Evolutionary conservation across 2,113 vertebrate genomes (phyloP), one percentile per base, ranked within the genome.

Genomic region (Cebus imitator): DNA sequence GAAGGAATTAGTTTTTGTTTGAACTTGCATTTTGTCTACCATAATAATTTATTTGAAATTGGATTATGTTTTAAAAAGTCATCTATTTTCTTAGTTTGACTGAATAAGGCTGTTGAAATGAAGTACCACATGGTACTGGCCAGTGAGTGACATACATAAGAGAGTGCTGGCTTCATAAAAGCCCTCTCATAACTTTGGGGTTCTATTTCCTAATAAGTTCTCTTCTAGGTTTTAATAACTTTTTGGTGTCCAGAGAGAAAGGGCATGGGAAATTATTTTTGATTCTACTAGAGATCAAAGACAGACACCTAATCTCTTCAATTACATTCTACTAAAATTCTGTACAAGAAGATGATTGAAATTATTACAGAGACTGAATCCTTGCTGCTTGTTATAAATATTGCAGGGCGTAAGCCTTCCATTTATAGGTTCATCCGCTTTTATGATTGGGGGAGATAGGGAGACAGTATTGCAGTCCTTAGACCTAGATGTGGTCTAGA

Each of bases 1-100:
- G 78, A 92, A 91, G 50, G 40, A 94, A 52, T 79, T 73, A 40
- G 73, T 70, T 87, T 87, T 82, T 68, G 66, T 57, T 57, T 81
- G 45, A 96, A 50, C 27, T 92, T 95, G 37, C 18, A 87, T 92
- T 95, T 82, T 58, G 23, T 76, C 32, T 92, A 21, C n/a, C 14
- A 48, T 23, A 73, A 48, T 68, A 85, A 85, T 89, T 96, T 72
- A 43, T 90, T 52, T 90, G 30, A 88, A 94, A 79, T 35, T 73
- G 25, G 55, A 80, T 88, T 7, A 61, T 43, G 4, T 35, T 37
- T 93, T 90, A 40, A 25, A 45, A 90, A 75, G 45, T 48, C 55
- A 17, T 90, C 21, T 57, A 43, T 78, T 83, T 94, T 76, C 57
- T 91, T 87, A 76, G 27, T 81, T 82, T 43, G 43, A 27, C 32